These are phyloP conservation scores for Trissolcus basalis DNA, from an alignment of 1,140 invertebrate species.

Conservation along the genomic window DNA sequence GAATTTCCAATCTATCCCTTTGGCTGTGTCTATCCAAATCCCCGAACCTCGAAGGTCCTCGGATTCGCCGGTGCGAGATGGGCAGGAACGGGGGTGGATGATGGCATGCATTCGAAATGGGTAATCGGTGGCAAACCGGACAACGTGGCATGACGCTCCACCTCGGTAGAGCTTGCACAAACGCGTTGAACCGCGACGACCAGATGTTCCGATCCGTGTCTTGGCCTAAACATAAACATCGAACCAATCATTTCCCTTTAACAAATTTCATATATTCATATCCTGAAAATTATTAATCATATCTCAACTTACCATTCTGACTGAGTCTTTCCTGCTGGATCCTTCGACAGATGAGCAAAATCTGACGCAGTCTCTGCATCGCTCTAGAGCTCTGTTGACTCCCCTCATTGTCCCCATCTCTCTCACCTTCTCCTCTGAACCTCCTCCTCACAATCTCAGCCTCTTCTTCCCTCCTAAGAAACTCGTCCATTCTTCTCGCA, in stretches of 20 bases:
- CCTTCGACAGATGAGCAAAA: conserved; percentile 1
- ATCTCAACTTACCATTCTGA: background rate
- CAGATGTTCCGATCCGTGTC: too few relatives aligned
- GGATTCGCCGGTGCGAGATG: too few relatives aligned
- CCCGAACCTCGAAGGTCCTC: too few relatives aligned
- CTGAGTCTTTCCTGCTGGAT: background rate
- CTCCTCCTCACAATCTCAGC: background rate
- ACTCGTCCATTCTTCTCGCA: too few relatives aligned
- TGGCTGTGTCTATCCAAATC: too few relatives aligned
- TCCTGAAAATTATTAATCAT: background rate
- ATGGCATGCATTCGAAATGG: too few relatives aligned
- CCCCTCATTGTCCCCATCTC: background rate
- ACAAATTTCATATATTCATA: background rate
- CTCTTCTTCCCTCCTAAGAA: too few relatives aligned
- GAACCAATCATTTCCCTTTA: background rate
- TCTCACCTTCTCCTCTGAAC: background rate
- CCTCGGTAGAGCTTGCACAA: too few relatives aligned
- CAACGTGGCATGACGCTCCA: too few relatives aligned
- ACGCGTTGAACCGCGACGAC: too few relatives aligned
- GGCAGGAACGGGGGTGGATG: too few relatives aligned
- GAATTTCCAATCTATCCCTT: conserved; percentile 12
- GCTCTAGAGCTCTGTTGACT: background rate
- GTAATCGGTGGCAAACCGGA: too few relatives aligned
- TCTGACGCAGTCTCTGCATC: background rate
- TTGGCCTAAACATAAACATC: background rate